phyloP scores from a whole-genome alignment of 2,888 invertebrate genomes.

The Amaurobius ferox region DNA sequence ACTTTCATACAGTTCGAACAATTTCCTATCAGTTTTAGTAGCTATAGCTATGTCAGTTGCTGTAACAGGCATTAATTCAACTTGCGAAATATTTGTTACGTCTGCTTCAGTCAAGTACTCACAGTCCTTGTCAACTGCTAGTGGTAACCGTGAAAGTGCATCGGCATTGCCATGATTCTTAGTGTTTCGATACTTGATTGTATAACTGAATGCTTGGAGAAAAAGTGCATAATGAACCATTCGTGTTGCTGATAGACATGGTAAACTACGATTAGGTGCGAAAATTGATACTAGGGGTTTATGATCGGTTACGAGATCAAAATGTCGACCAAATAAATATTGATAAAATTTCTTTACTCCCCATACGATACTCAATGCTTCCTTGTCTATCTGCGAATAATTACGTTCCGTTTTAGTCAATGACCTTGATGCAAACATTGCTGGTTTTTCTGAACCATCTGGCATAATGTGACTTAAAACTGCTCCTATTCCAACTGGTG shows the following conservation, averaged over 20 bases:
- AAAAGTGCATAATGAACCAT: conserved; percentile 76
- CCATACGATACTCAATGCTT: conserved; percentile 75
- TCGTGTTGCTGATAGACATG: conserved; percentile 75
- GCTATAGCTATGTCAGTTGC: conserved; percentile 53
- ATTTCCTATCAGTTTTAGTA: conserved; percentile 56
- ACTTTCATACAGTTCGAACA: conserved; percentile 50
- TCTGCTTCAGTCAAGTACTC: conserved; percentile 51
- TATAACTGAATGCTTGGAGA: conserved; percentile 48
- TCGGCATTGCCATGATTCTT: conserved; percentile 40
- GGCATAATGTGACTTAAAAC: conserved; percentile 76
- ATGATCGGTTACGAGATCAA: conserved; percentile 76
- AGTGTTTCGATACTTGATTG: conserved; percentile 50
- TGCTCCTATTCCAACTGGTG: conserved; percentile 76
- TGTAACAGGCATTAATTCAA: conserved; percentile 50
- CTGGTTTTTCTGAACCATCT: conserved; percentile 77
- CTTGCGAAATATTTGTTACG: conserved; percentile 47
- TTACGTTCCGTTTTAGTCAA: too few relatives aligned
- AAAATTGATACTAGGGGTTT: conserved; percentile 77
- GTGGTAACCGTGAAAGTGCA: conserved; percentile 44
- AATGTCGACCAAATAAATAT: conserved; percentile 76
- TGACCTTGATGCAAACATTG: too few relatives aligned
- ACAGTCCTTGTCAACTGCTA: conserved; percentile 42
- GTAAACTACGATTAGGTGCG: conserved; percentile 75
- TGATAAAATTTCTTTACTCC: conserved; percentile 76
- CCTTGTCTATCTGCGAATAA: too few relatives aligned